Base-by-base conservation (phyloP, 2,888 invertebrate genomes). In the Phorcus lineatus region DNA sequence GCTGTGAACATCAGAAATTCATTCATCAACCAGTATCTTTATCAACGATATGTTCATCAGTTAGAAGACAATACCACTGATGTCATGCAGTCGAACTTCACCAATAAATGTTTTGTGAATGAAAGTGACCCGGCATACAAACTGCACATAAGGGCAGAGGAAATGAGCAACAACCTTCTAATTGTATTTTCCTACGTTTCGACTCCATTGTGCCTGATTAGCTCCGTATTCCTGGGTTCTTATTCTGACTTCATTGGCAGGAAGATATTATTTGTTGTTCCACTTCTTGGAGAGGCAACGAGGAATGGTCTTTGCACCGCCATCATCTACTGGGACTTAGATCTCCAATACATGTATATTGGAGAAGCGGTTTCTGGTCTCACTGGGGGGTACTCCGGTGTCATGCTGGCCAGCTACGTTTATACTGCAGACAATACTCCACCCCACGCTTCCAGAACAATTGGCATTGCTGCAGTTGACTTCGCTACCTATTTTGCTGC, bases 191-290 rank as follows among this genome's bases (percentile, higher is more conserved):
- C 28, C 54, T 24, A 28, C 54, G 13, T 28, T 19, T 16, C 54
- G 4, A n/a, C 13, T 31, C 28, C 54, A 11, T n/a, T 54, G 24
- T 53, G 31, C 36, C 9, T 76, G 6, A 24, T 76, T 16, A 55
- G n/a, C 6, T 24, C 28, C 36, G n/a, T 22, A 2, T 16, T 76
- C 28, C 76, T 76, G 9, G 76, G 76, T 2, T 53, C 31, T 6
- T 31, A 76, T 54, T 76, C 76, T 16, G 76, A 76, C 55, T 31
- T 16, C 19, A 76, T 76, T 16, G 76, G 76, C 13, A 24, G 76
- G 16, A 53, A 54, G 17, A 47, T 55, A 28, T 54, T 76, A 24
- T 76, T 76, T 31, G 54, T 53, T 11, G 13, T 76, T 24, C 54
- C 76, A 16, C n/a, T 55, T 0, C 16, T 36, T 17, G 76, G 76